These are phyloP conservation scores for Henicopernis longicauda DNA, from an alignment of 2,113 vertebrate species.

Conservation along the genomic window DNA sequence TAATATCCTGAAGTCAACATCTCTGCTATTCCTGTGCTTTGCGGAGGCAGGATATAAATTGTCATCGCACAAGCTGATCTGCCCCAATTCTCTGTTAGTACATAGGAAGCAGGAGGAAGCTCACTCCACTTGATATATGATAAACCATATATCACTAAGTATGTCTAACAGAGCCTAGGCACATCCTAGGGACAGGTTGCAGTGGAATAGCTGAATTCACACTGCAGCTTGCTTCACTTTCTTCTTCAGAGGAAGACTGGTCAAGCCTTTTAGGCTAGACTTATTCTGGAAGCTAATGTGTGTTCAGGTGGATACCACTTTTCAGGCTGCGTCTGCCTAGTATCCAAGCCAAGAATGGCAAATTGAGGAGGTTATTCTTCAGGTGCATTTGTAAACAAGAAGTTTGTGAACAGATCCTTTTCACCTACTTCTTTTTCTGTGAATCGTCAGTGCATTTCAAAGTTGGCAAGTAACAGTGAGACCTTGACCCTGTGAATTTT, in stretches of 20 bases:
- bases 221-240: not conserved
- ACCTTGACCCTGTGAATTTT: not conserved
- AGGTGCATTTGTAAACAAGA: not conserved
- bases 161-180: not conserved
- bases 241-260: not conserved
- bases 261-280: not conserved
- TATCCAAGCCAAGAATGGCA: not conserved
- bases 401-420: not conserved
- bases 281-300: not conserved
- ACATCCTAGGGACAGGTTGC: not conserved
- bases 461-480: not conserved
- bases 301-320: fast-evolving
- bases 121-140: not conserved
- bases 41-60: not conserved
- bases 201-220: not conserved
- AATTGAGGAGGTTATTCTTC: not conserved
- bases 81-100: not conserved
- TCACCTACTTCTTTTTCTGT: not conserved
- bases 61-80: not conserved
- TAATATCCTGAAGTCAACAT: not conserved
- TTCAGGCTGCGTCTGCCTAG: not conserved
- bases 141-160: not conserved
- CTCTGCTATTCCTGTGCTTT: not conserved
- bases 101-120: not conserved
- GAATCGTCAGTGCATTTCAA: not conserved